A percentile compares a stretch with the other conserved stretches of the same genome.
Evolutionary conservation across 2,888 invertebrate species (phyloP).

Genomic region (Dione vanillae): DNA sequence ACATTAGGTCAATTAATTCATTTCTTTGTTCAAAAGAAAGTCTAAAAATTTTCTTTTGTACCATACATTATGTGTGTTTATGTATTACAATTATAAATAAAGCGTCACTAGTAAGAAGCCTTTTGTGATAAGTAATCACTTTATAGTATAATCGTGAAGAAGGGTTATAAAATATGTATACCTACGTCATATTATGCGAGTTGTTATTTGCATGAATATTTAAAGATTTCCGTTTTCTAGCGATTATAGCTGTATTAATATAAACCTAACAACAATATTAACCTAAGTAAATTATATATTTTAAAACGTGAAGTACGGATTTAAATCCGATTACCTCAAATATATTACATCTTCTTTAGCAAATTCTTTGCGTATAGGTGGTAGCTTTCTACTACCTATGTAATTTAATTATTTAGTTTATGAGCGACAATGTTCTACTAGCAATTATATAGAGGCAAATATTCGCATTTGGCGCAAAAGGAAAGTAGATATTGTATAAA

Average conservation of each 20-base stretch:
- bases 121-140: slow-evolving; percentile 7
- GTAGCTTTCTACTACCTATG: background rate
- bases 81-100: background rate
- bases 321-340: background rate
- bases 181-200: slow-evolving; percentile 8
- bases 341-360: background rate
- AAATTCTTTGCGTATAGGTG: background rate
- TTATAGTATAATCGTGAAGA: background rate
- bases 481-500: slow-evolving; percentile 15
- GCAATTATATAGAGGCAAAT: background rate
- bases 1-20: slow-evolving; percentile 27
- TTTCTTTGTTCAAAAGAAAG: slow-evolving; percentile 22
- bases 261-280: background rate
- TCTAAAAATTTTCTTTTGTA: background rate
- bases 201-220: slow-evolving; percentile 10
- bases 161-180: background rate
- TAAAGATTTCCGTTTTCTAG: slow-evolving; percentile 1
- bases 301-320: background rate
- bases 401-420: background rate
- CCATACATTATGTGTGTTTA: background rate
- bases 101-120: background rate
- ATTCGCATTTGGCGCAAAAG: background rate
- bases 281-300: background rate
- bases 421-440: background rate
- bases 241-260: slow-evolving; percentile 1